These are phyloP conservation scores for Gymnocheta viridis DNA, from an alignment of 2,888 invertebrate species.

Conservation along the genomic window DNA sequence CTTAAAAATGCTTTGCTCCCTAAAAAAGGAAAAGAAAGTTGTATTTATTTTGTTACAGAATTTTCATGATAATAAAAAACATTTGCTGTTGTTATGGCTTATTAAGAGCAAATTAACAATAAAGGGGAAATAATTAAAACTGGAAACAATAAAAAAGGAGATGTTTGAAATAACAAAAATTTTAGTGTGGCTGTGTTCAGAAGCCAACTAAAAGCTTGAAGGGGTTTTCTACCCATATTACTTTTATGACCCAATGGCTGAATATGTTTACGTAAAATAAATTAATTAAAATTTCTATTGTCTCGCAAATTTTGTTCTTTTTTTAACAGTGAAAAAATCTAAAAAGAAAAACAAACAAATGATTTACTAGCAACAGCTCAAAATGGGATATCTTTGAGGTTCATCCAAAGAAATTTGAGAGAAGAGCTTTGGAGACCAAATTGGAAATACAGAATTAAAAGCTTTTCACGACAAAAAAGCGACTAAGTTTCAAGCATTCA, in stretches of 20 bases:
- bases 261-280: background rate
- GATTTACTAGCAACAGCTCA: too few species aligned
- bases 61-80: conserved; percentile 6
- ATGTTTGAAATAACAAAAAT: background rate
- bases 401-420: too few species aligned
- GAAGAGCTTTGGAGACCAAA: too few species aligned
- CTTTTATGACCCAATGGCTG: background rate
- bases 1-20: background rate
- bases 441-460: too few species aligned
- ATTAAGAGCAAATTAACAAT: conserved; percentile 27
- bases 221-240: background rate
- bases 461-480: too few species aligned
- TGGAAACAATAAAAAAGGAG: background rate
- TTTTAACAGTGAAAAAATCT: background rate
- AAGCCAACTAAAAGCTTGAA: background rate
- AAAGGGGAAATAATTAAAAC: conserved; percentile 22
- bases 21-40: background rate
- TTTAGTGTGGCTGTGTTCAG: background rate
- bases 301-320: background rate
- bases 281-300: background rate
- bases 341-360: background rate
- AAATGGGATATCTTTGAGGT: too few species aligned
- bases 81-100: conserved; percentile 10
- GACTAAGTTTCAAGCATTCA: too few species aligned
- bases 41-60: background rate